Base-by-base conservation (phyloP, 2,888 invertebrate species). In the Hirtodrosophila trivittata region DNA sequence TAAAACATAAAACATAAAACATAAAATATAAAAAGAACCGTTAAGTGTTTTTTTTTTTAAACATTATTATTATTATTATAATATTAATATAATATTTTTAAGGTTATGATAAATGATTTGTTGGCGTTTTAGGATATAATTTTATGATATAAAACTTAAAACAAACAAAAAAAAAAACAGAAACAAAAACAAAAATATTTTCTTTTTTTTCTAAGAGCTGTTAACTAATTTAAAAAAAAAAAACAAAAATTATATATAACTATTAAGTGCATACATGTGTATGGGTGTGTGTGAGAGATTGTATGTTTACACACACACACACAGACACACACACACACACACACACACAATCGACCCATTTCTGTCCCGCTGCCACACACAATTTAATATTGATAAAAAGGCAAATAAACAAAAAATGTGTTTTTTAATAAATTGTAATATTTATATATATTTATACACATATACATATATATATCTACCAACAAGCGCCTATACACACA, bases 141-240 rank as follows among this genome's bases (percentile, higher is more conserved):
- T 50, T 12, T 56, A 56, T 21, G 28, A 52, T 66, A 41, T 12
- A 51, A 3, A 32, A 32, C n/a, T 9, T 3, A 32, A 32, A 32
- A 32, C 9, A 32, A 32, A 32, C 1, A 3, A 32, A 32, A 32
- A 32, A 14, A 51, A 28, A 8, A 51, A 51, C 47, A 33, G 32
- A 38, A 28, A 45, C 12, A 51, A 13, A 46, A 4, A 25, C 13
- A 35, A 13, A 9, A 10, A 35, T 13, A 10, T 14, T 28, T 18
- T 35, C 10, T 37, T 49, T 62, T 66, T 72, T 69, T 70, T 51
- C 32, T 51, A 73, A 76, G 47, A 62, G 39, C 74, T 84, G 85
- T 78, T 84, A 85, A 77, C 67, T 78, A 84, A 81, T 78, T 75
- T 82, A 85, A 72, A 63, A 9, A n/a, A n/a, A n/a, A n/a, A n/a